Percentiles rank a stretch among this genome's conserved stretches.
These are phyloP conservation scores for Agrotis puta DNA, from an alignment of 2,888 invertebrate genomes.

Conservation along the genomic window DNA sequence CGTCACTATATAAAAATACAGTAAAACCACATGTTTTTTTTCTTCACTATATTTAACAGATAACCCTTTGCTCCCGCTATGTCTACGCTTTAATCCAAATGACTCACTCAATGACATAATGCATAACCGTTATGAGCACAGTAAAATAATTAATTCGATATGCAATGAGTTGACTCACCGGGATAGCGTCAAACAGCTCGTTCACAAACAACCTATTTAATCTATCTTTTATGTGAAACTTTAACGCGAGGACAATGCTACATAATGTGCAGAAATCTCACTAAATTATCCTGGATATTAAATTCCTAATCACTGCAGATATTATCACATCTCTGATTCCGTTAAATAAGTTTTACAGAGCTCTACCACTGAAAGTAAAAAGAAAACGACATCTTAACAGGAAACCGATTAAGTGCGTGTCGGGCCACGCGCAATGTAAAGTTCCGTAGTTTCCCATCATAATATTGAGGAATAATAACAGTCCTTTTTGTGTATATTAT, in stretches of 20 bases:
- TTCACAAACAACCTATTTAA: slow-evolving; percentile 44
- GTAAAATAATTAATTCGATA: slow-evolving; percentile 50
- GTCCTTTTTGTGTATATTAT: too few species aligned
- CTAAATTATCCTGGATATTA: too few species aligned
- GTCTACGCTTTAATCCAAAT: slow-evolving; percentile 30
- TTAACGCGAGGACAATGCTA: background rate
- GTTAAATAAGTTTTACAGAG: too few species aligned
- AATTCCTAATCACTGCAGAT: too few species aligned
- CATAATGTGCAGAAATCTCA: slow-evolving; percentile 9
- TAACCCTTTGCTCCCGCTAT: slow-evolving; percentile 16
- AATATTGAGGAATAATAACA: too few species aligned
- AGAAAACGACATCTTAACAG: too few species aligned
- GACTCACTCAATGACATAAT: slow-evolving; percentile 62
- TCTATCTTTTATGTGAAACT: slow-evolving; percentile 27
- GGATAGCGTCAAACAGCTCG: slow-evolving; percentile 40
- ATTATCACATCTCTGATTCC: too few species aligned
- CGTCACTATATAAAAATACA: background rate
- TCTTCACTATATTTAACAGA: background rate
- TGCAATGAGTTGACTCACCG: slow-evolving; percentile 53
- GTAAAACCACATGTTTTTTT: slow-evolving; percentile 8
- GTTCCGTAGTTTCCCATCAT: too few species aligned
- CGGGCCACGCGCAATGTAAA: too few species aligned
- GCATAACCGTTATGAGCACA: slow-evolving; percentile 34
- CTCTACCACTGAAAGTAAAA: too few species aligned
- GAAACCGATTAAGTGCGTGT: too few species aligned